Conservation (phyloP, 2,113 vertebrate genomes). For the Oreotrochilus melanogaster region DNA sequence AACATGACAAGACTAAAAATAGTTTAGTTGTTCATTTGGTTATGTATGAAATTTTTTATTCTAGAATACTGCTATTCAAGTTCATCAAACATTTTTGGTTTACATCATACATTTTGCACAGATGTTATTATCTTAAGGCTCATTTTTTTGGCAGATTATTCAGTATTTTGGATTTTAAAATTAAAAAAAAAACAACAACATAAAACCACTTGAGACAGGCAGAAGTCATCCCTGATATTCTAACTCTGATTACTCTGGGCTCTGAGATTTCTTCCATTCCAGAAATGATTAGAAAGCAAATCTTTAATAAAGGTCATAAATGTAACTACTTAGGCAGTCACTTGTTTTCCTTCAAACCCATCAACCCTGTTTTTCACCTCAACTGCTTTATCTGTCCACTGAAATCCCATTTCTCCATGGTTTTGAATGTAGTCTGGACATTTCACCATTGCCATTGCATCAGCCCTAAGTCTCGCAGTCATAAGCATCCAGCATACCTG, state of each 20-base stretch:
- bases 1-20: neutral
- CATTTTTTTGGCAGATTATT: neutral
- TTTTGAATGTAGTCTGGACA: neutral
- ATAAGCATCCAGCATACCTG: neutral
- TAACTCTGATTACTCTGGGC: neutral
- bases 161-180: neutral
- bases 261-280: neutral
- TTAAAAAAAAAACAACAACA: neutral
- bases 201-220: neutral
- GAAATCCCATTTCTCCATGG: neutral
- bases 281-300: neutral
- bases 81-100: neutral
- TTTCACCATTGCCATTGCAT: neutral
- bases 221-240: neutral
- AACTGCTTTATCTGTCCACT: neutral
- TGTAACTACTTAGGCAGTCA: neutral
- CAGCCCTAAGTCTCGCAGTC: neutral
- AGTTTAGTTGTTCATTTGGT: neutral
- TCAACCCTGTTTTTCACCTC: neutral
- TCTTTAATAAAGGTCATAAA: neutral
- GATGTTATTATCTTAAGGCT: neutral
- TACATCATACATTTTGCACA: neutral
- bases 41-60: neutral
- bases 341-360: neutral
- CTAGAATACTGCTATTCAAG: neutral